Evolutionary conservation across 2,888 invertebrate species (phyloP), one percentile per base, ranked within the genome.

Genomic region (Drosophila niveifrons): DNA sequence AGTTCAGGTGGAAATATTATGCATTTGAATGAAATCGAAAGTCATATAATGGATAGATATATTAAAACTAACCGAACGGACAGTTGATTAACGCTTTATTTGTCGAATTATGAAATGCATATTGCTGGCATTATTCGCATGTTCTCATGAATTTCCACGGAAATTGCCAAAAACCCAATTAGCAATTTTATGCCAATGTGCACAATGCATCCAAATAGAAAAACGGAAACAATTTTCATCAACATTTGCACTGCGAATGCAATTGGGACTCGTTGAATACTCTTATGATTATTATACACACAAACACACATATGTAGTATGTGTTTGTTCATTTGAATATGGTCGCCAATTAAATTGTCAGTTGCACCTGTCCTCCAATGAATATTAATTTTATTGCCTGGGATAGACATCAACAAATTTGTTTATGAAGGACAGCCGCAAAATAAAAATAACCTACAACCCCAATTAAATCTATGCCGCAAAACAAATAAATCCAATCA

Each of bases 11-110:
- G 18, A 57, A 48, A 55, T 18, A 51, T 10, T 17, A 55, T 36
- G 64, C 44, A 58, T 46, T 34, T 57, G 10, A 53, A 67, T 66
- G 64, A 56, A 78, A 77, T 72, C 69, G 53, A 66, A 43, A 44
- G 6, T n/a, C 29, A 46, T 17, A 28, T 31, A 56, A 52, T 10
- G 10, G 36, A 9, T 8, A 15, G 36, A 9, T 8, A 15, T 34
- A 34, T 46, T 44, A 15, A 31, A 46, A 34, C n/a, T 48, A 34
- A 31, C 28, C 13, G 23, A 7, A 53, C 9, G 44, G 70, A 36
- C 57, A 50, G 17, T 58, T 34, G 28, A 41, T 47, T 46, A 58
- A 65, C 57, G 3, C 15, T n/a, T 41, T 18, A 29, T 29, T 44
- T 13, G 13, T n/a, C 8, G 18, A 73, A 73, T 62, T 39, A 56